Base-by-base conservation (phyloP, 2,888 invertebrate genomes). In the Hedychridium roseum region DNA sequence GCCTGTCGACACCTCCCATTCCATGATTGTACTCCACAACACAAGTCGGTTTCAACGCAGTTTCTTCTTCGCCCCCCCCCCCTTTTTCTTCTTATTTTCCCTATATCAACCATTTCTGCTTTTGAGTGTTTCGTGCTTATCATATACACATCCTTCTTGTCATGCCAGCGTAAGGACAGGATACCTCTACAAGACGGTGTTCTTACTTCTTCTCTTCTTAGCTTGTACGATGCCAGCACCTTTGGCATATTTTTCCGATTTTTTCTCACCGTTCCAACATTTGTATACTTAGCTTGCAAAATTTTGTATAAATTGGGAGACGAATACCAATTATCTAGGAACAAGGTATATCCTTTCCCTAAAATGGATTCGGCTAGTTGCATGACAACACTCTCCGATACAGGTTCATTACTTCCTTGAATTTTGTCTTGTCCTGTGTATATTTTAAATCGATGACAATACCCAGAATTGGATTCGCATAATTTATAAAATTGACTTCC, bases 311-410 rank as follows among this genome's bases (percentile, higher is more conserved):
- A 45, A 7, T 51, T 17, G 18, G 54, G 51, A 16, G 54, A 58
- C 6, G 54, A 58, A 41, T 55, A 59, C 44, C 57, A 60, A 43
- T 50, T 58, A 31, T 58, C 57, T 40, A 57, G 31, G 23, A 38
- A 57, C 17, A 57, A 43, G 16, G 54, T 49, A 40, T 57, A 44
- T n/a, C 56, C 56, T 50, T 47, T 57, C 9, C 39, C 23, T 32
- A 54, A 26, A 20, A 50, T 45, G 7, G 37, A 38, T 37, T 60
- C 23, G 18, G 44, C 38, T 21, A 57, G 30, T 17, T 50, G 18
- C 37, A 54, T 42, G 1, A 60, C 56, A 9, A 60, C 51, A 50
- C 43, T 60, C 26, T 48, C 40, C 17, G 61, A 61, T 27, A 54
- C 50, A 45, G 35, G 34, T 26, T 30, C 37, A 44, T 55, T 56